Conservation (phyloP, 2,888 invertebrate genomes). For the Xestoiulus laeticollis region DNA sequence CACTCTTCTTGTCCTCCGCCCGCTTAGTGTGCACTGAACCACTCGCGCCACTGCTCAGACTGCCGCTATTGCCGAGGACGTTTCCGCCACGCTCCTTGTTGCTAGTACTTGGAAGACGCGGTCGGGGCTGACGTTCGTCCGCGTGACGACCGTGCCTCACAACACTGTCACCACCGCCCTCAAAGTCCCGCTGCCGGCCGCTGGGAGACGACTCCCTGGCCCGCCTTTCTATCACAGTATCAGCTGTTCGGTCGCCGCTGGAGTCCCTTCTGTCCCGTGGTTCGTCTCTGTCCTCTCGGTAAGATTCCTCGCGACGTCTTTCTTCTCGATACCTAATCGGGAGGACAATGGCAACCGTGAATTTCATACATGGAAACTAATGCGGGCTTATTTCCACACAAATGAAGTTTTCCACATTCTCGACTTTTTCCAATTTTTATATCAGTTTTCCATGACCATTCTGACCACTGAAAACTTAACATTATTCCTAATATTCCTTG, state of each 20-base stretch:
- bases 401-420: too few relatives aligned
- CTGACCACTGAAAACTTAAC: too few relatives aligned
- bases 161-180: not conserved
- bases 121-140: not conserved
- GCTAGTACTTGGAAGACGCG: constrained; percentile 45
- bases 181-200: constrained; percentile 59
- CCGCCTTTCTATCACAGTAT: constrained; percentile 52
- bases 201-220: constrained; percentile 65
- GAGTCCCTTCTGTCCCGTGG: constrained; percentile 57
- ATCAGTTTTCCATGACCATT: too few relatives aligned
- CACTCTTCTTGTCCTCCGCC: not conserved
- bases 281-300: constrained; percentile 57
- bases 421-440: too few relatives aligned
- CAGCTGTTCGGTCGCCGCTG: constrained; percentile 55
- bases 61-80: not conserved
- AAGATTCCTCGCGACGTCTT: constrained; percentile 66
- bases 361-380: too few relatives aligned
- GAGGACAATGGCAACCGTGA: too few relatives aligned
- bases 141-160: constrained; percentile 4
- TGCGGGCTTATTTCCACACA: too few relatives aligned
- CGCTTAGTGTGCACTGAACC: not conserved
- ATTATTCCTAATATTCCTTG: too few relatives aligned
- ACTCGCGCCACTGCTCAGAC: not conserved
- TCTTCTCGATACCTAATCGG: constrained; percentile 79
- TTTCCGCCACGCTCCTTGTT: not conserved